These are phyloP conservation scores for Rhadinocentrus ornatus DNA, from an alignment of 2,797 vertebrate genomes.

Conservation along the genomic window DNA sequence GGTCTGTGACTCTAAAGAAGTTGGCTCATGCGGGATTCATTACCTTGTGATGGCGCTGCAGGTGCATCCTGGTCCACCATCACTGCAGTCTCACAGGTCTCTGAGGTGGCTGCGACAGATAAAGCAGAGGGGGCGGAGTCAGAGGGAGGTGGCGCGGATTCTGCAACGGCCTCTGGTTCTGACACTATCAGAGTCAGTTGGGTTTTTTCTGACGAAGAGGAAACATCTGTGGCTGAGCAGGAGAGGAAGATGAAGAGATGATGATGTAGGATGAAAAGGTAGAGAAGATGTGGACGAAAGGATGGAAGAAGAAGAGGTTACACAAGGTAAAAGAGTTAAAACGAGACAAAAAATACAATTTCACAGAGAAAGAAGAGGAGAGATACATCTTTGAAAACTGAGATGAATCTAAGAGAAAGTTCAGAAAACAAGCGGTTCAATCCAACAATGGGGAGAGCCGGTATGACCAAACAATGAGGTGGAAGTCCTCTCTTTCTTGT, in stretches of 20 bases:
- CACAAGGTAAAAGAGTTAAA: neutral
- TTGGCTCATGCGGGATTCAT: neutral
- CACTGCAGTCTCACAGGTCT: constrained; percentile 25
- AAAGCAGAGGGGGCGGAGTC: neutral
- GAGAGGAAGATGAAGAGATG: neutral
- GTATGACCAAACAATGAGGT: neutral
- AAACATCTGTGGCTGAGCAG: constrained; percentile 10
- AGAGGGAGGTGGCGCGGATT: neutral
- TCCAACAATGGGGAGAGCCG: neutral
- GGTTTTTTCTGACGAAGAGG: constrained; percentile 16
- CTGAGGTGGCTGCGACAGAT: constrained; percentile 1
- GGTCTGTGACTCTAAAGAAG: too few species aligned
- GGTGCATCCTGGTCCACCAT: constrained; percentile 8
- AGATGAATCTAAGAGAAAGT: too few species aligned
- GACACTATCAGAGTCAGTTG: constrained; percentile 30
- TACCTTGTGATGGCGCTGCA: constrained; percentile 54
- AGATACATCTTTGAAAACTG: too few species aligned
- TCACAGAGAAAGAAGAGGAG: neutral
- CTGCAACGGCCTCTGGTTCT: constrained; percentile 30
- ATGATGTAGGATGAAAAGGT: neutral
- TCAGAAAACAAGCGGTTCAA: neutral
- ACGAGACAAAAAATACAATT: too few species aligned
- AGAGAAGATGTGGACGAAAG: neutral
- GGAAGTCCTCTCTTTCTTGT: neutral
- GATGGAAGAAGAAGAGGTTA: neutral